Evolutionary conservation across 2,888 invertebrate species (phyloP).

Genomic region (Lordiphosa fenestrarum): DNA sequence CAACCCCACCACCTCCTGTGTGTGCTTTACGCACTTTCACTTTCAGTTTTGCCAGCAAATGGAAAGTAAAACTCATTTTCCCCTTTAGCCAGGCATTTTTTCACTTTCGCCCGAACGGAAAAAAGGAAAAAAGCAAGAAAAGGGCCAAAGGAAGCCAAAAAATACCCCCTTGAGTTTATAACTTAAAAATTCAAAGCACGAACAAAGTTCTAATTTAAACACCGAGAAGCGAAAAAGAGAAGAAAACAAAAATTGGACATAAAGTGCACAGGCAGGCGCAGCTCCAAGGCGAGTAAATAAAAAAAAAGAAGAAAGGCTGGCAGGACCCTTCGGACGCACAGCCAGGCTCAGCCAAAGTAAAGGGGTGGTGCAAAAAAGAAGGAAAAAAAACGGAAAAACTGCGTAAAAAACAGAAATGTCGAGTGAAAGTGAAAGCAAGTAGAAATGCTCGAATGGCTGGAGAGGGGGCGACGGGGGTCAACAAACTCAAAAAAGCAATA

Average conservation of each 20-base stretch:
- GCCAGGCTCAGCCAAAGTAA: slow-evolving; percentile 36
- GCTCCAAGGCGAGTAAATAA: slow-evolving; percentile 68
- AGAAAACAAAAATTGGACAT: slow-evolving; percentile 56
- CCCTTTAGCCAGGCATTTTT: slow-evolving; percentile 44
- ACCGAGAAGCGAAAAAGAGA: slow-evolving; percentile 43
- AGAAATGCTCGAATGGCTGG: slow-evolving; percentile 6
- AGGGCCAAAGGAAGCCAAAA: slow-evolving; percentile 33
- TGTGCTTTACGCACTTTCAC: slow-evolving; percentile 23
- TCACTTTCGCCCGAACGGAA: slow-evolving; percentile 44
- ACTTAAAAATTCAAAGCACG: slow-evolving; percentile 81
- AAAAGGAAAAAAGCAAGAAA: slow-evolving; percentile 20
- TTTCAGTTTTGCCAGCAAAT: slow-evolving; percentile 19
- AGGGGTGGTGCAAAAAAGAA: slow-evolving; percentile 57
- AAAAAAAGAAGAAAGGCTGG: slow-evolving; percentile 31
- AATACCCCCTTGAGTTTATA: slow-evolving; percentile 77
- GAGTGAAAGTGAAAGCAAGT: slow-evolving; percentile 26
- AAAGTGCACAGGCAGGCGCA: slow-evolving; percentile 62
- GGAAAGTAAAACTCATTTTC: slow-evolving; percentile 71
- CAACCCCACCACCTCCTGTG: too few relatives aligned
- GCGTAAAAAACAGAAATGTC: slow-evolving; percentile 17
- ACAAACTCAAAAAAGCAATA: too few relatives aligned
- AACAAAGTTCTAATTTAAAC: slow-evolving; percentile 80
- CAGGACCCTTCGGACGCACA: slow-evolving; percentile 20
- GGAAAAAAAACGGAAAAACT: slow-evolving; percentile 1
- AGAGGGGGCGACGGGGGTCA: not conserved